Conservation (phyloP, 2,888 invertebrate species). For the Eucriotettix oculatus region DNA sequence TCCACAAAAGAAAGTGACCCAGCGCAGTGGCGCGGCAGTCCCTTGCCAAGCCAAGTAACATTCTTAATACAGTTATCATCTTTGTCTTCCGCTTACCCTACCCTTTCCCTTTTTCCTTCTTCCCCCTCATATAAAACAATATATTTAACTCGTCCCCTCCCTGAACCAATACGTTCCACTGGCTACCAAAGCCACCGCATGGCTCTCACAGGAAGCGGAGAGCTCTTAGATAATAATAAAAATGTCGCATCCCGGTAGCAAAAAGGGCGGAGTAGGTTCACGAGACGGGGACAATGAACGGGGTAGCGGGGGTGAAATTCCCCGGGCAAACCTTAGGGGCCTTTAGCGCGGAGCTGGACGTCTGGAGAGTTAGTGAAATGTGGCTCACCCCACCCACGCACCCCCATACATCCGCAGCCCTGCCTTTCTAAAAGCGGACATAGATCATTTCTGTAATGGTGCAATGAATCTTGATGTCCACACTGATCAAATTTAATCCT, state of each 20-base stretch:
- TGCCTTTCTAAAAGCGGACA: conserved; percentile 12
- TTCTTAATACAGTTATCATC: too few relatives aligned
- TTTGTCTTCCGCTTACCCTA: too few relatives aligned
- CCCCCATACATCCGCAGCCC: too few relatives aligned
- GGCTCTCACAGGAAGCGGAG: background rate
- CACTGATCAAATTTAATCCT: conserved; percentile 33
- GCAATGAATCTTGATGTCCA: conserved; percentile 33
- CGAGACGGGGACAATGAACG: background rate
- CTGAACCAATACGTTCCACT: too few relatives aligned
- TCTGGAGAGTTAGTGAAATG: conserved; percentile 1
- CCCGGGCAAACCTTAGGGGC: too few relatives aligned
- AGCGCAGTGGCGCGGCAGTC: too few relatives aligned
- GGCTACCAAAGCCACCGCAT: background rate
- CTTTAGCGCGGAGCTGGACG: background rate
- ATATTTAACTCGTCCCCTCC: too few relatives aligned
- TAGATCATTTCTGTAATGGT: conserved; percentile 31
- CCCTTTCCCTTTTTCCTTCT: too few relatives aligned
- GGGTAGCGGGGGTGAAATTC: background rate
- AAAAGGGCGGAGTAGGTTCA: background rate
- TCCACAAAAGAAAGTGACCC: too few relatives aligned
- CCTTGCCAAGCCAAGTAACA: too few relatives aligned
- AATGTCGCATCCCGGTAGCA: background rate
- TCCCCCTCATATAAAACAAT: too few relatives aligned
- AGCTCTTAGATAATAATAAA: background rate
- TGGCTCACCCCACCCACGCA: conserved; percentile 1